phyloP scores from a whole-genome alignment of 2,113 vertebrate genomes.

The Apodemus speciosus region DNA sequence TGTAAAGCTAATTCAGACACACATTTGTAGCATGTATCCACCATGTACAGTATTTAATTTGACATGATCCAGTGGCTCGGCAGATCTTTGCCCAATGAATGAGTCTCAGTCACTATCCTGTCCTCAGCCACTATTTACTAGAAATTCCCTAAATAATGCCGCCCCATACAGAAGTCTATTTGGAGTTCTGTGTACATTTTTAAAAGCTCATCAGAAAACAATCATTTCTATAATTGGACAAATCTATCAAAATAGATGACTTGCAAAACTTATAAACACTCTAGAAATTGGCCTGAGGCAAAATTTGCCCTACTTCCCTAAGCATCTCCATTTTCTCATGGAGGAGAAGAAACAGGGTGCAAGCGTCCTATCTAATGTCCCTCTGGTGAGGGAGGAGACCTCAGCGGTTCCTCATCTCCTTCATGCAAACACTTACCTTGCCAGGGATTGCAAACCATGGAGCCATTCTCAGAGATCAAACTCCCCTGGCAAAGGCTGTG shows the following conservation, averaged over 20 bases:
- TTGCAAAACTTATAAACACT: slow-evolving; percentile 65
- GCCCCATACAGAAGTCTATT: background rate
- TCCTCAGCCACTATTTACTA: background rate
- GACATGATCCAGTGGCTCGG: background rate
- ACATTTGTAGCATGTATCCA: background rate
- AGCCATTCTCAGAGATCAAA: background rate
- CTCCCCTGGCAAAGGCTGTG: background rate
- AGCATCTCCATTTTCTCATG: slow-evolving; percentile 54
- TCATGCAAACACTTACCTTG: slow-evolving; percentile 49
- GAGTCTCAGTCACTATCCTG: background rate
- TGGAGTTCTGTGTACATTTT: background rate
- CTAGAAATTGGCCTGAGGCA: slow-evolving; percentile 45
- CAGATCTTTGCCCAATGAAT: slow-evolving; percentile 30
- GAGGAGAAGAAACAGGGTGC: slow-evolving; percentile 19
- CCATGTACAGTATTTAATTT: background rate
- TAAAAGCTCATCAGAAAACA: slow-evolving; percentile 60
- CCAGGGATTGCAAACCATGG: background rate
- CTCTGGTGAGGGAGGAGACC: background rate
- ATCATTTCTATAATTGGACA: slow-evolving; percentile 57
- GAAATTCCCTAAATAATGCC: background rate
- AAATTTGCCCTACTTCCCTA: slow-evolving; percentile 60
- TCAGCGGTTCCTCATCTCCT: slow-evolving; percentile 55
- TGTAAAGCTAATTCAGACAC: background rate
- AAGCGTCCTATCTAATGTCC: slow-evolving; percentile 48
- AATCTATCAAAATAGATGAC: slow-evolving; percentile 61